Evolutionary conservation across 2,113 vertebrate species (phyloP).

Genomic region (Pedetes capensis): DNA sequence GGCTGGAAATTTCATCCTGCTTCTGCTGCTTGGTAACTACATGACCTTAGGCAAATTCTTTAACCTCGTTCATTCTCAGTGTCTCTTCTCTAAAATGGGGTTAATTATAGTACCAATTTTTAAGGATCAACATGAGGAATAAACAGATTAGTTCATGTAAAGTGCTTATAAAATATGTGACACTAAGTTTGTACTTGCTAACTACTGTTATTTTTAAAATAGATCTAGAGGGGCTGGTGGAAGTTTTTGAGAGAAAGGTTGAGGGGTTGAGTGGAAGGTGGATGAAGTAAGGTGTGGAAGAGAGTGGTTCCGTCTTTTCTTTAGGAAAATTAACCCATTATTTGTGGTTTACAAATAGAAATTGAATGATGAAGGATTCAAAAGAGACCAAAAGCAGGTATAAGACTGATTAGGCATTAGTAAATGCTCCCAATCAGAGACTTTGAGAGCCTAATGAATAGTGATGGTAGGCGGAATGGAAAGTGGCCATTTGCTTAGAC

Average conservation of each 20-base stretch:
- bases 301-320: neutral
- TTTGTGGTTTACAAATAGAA: neutral
- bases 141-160: neutral
- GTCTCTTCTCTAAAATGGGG: neutral
- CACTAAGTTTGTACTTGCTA: neutral
- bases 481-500: neutral
- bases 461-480: neutral
- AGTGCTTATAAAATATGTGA: slow-evolving; percentile 1
- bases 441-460: neutral
- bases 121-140: neutral
- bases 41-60: neutral
- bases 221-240: neutral
- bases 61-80: neutral
- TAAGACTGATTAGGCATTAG: neutral
- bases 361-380: neutral
- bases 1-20: neutral
- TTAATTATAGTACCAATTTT: neutral
- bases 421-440: neutral
- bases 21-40: neutral
- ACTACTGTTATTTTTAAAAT: neutral
- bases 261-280: neutral
- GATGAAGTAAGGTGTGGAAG: neutral
- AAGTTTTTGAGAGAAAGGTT: neutral
- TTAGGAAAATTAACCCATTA: neutral
- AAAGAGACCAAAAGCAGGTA: neutral